phyloP scores from a whole-genome alignment of 2,113 vertebrate genomes.

The Mandrillus leucophaeus region DNA sequence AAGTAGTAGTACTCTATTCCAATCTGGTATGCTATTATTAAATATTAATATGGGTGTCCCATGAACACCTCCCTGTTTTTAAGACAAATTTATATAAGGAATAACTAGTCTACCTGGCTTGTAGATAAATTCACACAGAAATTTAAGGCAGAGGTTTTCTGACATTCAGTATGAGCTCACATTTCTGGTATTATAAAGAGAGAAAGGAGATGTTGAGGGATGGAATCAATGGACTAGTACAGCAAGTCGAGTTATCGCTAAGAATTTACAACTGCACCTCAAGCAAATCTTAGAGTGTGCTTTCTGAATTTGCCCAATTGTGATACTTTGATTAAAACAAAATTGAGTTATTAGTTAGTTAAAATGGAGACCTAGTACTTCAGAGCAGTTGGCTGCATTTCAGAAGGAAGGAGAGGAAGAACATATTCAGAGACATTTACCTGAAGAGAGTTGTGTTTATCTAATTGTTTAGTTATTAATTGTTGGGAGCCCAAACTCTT shows the following conservation, averaged over 20 bases:
- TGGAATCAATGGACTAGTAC: background rate
- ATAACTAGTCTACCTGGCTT: background rate
- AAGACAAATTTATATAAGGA: background rate
- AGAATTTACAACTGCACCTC: background rate
- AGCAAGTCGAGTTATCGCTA: conserved; percentile 19
- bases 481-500: background rate
- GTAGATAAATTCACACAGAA: background rate
- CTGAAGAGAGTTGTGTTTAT: background rate
- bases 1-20: background rate
- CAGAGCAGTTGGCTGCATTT: background rate
- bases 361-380: background rate
- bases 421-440: conserved; percentile 20
- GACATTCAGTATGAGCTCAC: background rate
- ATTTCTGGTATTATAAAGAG: conserved; percentile 26
- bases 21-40: background rate
- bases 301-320: conserved; percentile 25
- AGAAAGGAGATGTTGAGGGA: background rate
- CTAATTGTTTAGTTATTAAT: conserved; percentile 51
- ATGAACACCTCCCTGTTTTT: background rate
- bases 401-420: background rate
- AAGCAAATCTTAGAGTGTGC: background rate
- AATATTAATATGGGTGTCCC: background rate
- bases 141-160: conserved; percentile 41
- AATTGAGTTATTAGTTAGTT: conserved; percentile 44
- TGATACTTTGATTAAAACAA: conserved; percentile 38